phyloP scores from a whole-genome alignment of 2,113 vertebrate genomes.

The Cyanoliseus patagonus region DNA sequence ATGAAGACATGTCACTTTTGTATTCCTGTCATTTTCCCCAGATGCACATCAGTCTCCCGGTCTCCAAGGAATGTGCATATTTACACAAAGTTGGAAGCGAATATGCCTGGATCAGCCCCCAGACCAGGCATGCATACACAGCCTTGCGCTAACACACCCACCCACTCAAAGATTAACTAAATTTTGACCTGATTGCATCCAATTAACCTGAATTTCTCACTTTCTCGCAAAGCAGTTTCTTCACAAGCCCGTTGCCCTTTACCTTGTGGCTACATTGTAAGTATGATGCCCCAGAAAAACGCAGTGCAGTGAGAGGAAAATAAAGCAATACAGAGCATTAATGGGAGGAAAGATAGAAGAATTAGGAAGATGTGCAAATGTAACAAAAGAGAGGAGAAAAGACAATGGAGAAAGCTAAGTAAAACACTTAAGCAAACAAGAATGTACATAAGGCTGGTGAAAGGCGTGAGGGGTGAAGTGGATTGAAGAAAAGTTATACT shows the following conservation, averaged over 20 bases:
- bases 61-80: slow-evolving; percentile 30
- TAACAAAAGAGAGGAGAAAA: not conserved
- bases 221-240: slow-evolving; percentile 55
- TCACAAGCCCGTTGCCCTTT: slow-evolving; percentile 47
- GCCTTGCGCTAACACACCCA: slow-evolving; percentile 50
- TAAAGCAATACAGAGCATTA: not conserved
- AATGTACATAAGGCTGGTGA: not conserved
- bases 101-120: slow-evolving; percentile 35
- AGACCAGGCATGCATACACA: slow-evolving; percentile 26
- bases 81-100: slow-evolving; percentile 17
- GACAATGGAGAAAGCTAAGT: not conserved
- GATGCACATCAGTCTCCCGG: slow-evolving; percentile 18
- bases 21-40: not conserved
- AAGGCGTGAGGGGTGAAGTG: rapidly evolving
- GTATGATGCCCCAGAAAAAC: slow-evolving; percentile 57
- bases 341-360: not conserved
- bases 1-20: slow-evolving; percentile 23
- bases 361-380: not conserved
- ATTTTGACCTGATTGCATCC: slow-evolving; percentile 71
- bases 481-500: not conserved
- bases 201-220: slow-evolving; percentile 77
- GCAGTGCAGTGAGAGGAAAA: not conserved
- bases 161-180: slow-evolving; percentile 67
- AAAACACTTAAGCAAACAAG: not conserved
- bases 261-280: slow-evolving; percentile 61